Percentiles rank a stretch among this genome's conserved stretches.
Evolutionary conservation across 2,797 vertebrate species (phyloP).

Genomic region (Gymnoscopelus braueri): DNA sequence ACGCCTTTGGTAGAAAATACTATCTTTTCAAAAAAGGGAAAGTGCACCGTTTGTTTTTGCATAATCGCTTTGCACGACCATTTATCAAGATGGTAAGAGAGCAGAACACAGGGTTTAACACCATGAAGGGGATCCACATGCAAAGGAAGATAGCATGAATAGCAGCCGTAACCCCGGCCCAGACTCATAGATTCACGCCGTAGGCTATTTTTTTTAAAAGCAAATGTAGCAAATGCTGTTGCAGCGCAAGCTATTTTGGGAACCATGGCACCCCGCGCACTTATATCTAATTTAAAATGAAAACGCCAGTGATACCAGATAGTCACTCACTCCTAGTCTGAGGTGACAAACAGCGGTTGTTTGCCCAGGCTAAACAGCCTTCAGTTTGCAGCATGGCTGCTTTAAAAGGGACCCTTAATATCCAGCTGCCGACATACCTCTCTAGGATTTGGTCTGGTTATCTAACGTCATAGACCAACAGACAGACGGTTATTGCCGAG

Average conservation of each 20-base stretch:
- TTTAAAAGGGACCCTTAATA: slow-evolving; percentile 48
- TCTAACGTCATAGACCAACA: slow-evolving; percentile 47
- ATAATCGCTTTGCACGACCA: no score
- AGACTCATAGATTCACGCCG: no score
- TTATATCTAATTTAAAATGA: no score
- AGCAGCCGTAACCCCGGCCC: no score
- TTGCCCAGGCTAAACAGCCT: slow-evolving; percentile 62
- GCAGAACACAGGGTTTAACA: slow-evolving; percentile 11
- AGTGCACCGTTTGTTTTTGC: no score
- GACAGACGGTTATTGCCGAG: slow-evolving; percentile 42
- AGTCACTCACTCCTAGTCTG: slow-evolving; percentile 43
- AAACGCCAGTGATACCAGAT: slow-evolving; percentile 54
- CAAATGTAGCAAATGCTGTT: no score
- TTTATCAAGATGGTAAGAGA: slow-evolving; percentile 2
- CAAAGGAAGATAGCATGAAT: slow-evolving; percentile 14
- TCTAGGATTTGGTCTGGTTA: slow-evolving; percentile 40
- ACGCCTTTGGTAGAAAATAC: no score
- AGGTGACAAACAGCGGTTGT: slow-evolving; percentile 61
- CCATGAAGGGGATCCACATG: slow-evolving; percentile 8
- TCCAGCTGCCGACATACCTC: slow-evolving; percentile 27
- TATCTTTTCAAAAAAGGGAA: no score
- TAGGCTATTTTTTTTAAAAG: no score
- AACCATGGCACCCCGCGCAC: no score
- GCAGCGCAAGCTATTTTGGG: no score
- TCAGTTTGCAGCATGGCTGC: slow-evolving; percentile 38